These are phyloP conservation scores for Empidonax alnorum DNA, from an alignment of 2,113 vertebrate species.

Conservation along the genomic window DNA sequence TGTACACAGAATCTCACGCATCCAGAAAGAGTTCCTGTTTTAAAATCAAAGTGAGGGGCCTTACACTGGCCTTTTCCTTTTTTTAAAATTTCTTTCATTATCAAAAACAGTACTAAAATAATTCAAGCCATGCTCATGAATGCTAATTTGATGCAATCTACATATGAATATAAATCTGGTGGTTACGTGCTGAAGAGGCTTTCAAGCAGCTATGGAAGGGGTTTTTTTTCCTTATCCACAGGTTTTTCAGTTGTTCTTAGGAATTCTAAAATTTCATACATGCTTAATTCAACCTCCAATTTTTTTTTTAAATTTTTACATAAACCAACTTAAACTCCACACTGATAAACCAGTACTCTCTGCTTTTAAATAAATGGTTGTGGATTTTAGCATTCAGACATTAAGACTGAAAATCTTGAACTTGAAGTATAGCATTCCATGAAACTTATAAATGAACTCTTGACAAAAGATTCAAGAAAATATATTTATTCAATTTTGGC, in stretches of 20 bases:
- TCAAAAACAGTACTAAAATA: neutral
- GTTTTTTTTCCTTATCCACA: neutral
- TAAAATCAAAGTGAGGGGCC: neutral
- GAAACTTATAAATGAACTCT: neutral
- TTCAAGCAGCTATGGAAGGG: neutral
- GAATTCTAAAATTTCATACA: neutral
- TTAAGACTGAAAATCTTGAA: neutral
- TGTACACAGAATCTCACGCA: neutral
- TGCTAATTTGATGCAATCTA: neutral
- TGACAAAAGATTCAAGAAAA: conserved; percentile 13
- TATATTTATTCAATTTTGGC: conserved; percentile 31
- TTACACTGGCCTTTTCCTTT: neutral
- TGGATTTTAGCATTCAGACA: neutral
- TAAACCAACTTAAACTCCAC: neutral
- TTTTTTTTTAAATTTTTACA: neutral
- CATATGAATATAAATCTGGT: neutral
- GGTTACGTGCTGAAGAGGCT: neutral
- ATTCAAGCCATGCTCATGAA: neutral
- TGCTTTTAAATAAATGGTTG: neutral
- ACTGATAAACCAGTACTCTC: neutral
- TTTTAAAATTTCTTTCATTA: neutral
- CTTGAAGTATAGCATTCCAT: neutral
- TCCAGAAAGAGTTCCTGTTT: neutral
- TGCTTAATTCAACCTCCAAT: neutral
- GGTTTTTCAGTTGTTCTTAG: neutral